Conservation (phyloP, 2,113 vertebrate species). For the Drymodes brunneopygia region DNA sequence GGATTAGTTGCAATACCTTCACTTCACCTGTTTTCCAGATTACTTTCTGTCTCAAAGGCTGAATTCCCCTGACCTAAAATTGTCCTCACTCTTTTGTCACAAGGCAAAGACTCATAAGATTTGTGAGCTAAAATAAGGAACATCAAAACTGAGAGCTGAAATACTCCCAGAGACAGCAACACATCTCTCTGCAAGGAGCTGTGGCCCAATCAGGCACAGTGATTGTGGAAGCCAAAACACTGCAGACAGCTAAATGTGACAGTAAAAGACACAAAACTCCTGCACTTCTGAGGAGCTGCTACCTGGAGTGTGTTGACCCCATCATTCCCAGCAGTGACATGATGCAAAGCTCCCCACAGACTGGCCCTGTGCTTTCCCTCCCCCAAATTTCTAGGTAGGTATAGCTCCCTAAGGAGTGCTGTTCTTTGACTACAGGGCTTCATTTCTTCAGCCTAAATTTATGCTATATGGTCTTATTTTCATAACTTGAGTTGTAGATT, state of each 20-base stretch:
- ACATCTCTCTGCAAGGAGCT: background rate
- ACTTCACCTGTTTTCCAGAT: background rate
- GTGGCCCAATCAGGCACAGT: background rate
- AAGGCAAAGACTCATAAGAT: background rate
- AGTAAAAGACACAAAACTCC: background rate
- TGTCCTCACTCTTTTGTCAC: background rate
- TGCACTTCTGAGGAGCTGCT: background rate
- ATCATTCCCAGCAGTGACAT: background rate
- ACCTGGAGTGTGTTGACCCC: background rate
- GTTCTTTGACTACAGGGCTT: background rate
- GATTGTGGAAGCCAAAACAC: background rate
- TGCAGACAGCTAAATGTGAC: background rate
- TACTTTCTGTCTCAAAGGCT: background rate
- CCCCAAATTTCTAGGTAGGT: background rate
- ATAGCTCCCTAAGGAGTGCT: background rate
- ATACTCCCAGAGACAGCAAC: background rate
- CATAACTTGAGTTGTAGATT: background rate
- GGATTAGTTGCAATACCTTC: background rate
- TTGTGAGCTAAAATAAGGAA: background rate
- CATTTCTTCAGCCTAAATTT: background rate
- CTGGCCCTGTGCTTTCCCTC: rapidly evolving
- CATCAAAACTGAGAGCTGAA: background rate
- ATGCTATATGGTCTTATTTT: background rate
- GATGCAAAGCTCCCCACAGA: background rate
- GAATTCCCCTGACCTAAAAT: background rate